Evolutionary conservation across 2,888 invertebrate genomes (phyloP).

Genomic region (Seira sanloemensis): DNA sequence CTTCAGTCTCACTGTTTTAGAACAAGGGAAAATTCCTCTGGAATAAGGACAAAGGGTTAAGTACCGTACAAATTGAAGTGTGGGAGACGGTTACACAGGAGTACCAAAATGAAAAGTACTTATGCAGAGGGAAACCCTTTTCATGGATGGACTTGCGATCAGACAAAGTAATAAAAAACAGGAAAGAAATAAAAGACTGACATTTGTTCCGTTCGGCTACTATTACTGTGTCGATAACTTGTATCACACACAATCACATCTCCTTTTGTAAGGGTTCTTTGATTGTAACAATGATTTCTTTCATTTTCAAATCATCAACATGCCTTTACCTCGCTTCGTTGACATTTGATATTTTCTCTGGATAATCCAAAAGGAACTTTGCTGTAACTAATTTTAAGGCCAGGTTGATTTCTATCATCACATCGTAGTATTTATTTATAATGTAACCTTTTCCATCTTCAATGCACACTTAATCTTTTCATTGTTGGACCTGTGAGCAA

Average conservation of each 20-base stretch:
- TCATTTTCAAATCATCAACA: conserved; percentile 36
- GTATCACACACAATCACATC: too few relatives aligned
- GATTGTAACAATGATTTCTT: conserved; percentile 1
- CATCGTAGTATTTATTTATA: too few relatives aligned
- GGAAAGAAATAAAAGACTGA: conserved; percentile 5
- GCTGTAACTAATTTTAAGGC: conserved; percentile 53
- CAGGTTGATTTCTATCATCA: conserved; percentile 44
- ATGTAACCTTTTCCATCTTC: too few relatives aligned
- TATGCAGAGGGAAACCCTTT: conserved; percentile 25
- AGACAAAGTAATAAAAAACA: conserved; percentile 5
- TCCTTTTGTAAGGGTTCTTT: too few relatives aligned
- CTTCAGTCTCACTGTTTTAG: not conserved
- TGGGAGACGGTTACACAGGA: conserved; percentile 28
- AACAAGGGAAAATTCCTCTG: not conserved
- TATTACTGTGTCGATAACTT: not conserved
- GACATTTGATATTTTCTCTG: conserved; percentile 52
- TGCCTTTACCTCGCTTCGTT: conserved; percentile 52
- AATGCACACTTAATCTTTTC: conserved; percentile 26
- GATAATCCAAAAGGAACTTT: not conserved
- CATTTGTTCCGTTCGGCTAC: not conserved
- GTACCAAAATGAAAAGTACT: conserved; percentile 56
- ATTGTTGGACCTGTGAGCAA: too few relatives aligned
- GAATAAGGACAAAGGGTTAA: not conserved
- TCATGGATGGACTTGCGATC: not conserved
- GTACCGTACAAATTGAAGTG: conserved; percentile 45